phyloP scores from a whole-genome alignment of 2,888 invertebrate species.

The Eilema caniola region DNA sequence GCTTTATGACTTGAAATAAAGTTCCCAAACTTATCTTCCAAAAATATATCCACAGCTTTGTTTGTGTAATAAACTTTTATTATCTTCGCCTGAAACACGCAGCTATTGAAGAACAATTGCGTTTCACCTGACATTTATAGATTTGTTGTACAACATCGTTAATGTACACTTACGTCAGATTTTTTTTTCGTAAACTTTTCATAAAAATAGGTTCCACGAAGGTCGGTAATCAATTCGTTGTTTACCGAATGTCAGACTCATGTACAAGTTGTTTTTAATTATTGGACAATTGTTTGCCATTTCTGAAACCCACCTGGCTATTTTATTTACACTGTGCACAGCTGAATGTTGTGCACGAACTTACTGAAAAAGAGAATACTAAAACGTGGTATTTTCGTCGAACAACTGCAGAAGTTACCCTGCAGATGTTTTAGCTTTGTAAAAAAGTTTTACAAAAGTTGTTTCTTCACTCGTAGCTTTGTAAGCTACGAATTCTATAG shows the following conservation, averaged over 20 bases:
- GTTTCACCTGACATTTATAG: conserved; percentile 7
- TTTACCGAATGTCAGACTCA: neutral
- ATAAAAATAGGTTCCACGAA: neutral
- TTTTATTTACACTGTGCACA: neutral
- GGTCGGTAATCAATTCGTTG: neutral
- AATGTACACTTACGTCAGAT: conserved; percentile 4
- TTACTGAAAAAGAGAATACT: no score
- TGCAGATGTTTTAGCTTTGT: no score
- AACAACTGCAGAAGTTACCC: neutral
- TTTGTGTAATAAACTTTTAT: conserved; percentile 32
- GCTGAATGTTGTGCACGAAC: neutral
- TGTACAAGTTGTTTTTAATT: neutral
- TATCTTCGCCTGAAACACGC: conserved; percentile 15
- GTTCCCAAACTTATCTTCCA: conserved; percentile 26
- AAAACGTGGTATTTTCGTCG: no score
- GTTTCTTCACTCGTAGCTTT: neutral
- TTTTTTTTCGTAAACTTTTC: conserved; percentile 17
- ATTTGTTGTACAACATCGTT: conserved; percentile 12
- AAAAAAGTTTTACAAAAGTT: neutral
- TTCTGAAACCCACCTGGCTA: neutral
- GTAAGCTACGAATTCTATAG: neutral
- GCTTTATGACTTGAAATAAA: conserved; percentile 32
- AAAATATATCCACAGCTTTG: conserved; percentile 33
- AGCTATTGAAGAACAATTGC: conserved; percentile 20
- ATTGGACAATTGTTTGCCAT: neutral